Evolutionary conservation across 2,888 invertebrate species (phyloP).

Genomic region (Patella caerulea): DNA sequence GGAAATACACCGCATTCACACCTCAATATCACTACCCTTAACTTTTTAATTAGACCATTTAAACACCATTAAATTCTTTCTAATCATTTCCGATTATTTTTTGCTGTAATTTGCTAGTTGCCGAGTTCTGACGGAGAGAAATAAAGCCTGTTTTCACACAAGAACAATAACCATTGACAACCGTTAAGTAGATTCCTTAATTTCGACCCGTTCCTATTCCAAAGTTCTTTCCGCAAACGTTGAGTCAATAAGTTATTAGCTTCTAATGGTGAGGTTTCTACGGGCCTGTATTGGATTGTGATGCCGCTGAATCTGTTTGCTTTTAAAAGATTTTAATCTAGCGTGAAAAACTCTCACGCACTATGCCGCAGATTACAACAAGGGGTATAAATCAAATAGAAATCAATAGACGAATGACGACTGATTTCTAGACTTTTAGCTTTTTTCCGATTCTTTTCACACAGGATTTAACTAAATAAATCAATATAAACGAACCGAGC

Average conservation of each 20-base stretch:
- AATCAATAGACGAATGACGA: neutral
- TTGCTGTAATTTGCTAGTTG: constrained; percentile 7
- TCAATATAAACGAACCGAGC: neutral
- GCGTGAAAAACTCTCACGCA: constrained; percentile 2
- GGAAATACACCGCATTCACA: neutral
- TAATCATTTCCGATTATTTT: constrained; percentile 10
- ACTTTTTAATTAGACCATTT: constrained; percentile 9
- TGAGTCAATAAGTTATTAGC: constrained; percentile 11
- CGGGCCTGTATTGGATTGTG: constrained; percentile 5
- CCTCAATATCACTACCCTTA: neutral
- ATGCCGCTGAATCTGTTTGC: constrained; percentile 9
- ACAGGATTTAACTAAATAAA: neutral
- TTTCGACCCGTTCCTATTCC: constrained; percentile 4
- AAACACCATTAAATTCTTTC: neutral
- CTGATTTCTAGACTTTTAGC: constrained; percentile 9
- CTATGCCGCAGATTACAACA: neutral
- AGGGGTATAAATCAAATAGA: constrained; percentile 1
- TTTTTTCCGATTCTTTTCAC: constrained; percentile 10
- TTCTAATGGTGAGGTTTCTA: constrained; percentile 6
- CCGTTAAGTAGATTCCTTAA: constrained; percentile 9
- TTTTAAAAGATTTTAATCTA: constrained; percentile 12
- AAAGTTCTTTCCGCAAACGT: constrained; percentile 9
- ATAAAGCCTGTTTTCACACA: neutral
- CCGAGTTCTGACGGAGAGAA: neutral
- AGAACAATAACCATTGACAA: neutral